These are phyloP conservation scores for Falcunculus frontatus DNA, from an alignment of 2,113 vertebrate species.

Conservation along the genomic window DNA sequence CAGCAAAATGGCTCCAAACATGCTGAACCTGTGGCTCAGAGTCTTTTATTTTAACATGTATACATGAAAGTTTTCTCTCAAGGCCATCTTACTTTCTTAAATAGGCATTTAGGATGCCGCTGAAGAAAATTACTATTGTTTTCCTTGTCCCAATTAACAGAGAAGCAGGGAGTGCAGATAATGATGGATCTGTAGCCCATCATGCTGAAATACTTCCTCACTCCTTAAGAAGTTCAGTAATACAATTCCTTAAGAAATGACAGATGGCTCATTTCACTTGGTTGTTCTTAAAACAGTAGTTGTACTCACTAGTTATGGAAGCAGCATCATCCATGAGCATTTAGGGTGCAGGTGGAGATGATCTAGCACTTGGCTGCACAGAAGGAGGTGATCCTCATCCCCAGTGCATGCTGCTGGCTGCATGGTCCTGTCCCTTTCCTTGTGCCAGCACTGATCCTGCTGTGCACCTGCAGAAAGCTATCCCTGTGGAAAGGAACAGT, in stretches of 20 bases:
- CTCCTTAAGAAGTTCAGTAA: background rate
- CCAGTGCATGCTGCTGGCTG: accelerated
- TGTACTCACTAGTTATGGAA: background rate
- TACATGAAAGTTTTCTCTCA: background rate
- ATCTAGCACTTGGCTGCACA: background rate
- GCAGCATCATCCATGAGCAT: background rate
- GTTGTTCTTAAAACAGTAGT: background rate
- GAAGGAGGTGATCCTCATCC: background rate
- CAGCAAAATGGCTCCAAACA: background rate
- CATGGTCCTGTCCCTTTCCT: background rate
- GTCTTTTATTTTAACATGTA: background rate
- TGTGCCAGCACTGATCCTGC: background rate
- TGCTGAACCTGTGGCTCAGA: background rate
- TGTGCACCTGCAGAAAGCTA: background rate
- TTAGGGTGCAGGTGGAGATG: background rate
- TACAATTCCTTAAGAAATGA: background rate
- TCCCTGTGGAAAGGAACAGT: background rate
- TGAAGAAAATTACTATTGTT: background rate
- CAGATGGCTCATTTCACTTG: background rate
- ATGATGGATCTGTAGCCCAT: background rate
- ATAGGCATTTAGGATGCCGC: background rate
- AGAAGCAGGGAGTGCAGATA: background rate
- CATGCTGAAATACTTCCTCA: background rate
- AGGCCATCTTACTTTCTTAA: background rate
- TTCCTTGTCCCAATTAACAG: background rate